Evolutionary conservation across 1,140 invertebrate genomes (phyloP).

Genomic region (Heliothis subflexa): DNA sequence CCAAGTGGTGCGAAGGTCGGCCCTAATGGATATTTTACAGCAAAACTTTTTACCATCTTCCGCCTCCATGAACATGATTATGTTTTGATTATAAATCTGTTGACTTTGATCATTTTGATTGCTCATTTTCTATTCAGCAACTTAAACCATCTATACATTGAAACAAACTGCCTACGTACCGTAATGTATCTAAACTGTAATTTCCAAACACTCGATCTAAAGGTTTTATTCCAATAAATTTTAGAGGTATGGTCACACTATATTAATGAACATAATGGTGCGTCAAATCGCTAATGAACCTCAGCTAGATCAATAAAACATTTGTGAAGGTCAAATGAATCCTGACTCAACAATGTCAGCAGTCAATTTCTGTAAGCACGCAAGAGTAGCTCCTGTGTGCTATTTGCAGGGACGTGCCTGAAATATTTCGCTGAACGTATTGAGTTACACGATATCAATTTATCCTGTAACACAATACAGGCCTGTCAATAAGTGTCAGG

Average conservation of each 20-base stretch:
- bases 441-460: not conserved
- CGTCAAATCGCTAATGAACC: constrained; percentile 37
- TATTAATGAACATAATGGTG: constrained; percentile 3
- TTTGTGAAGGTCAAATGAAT: constrained; percentile 32
- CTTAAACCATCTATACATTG: too few relatives aligned
- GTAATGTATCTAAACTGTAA: too few relatives aligned
- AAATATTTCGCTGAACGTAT: not conserved
- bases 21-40: constrained; percentile 49
- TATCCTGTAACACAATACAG: not conserved
- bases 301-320: constrained; percentile 42
- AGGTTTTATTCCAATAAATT: not conserved
- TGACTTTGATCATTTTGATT: not conserved
- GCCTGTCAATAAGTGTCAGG: too few relatives aligned
- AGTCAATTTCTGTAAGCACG: constrained; percentile 33
- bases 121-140: not conserved
- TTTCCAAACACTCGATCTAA: too few relatives aligned
- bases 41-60: constrained; percentile 38
- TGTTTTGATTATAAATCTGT: constrained; percentile 19
- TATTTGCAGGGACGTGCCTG: constrained; percentile 3
- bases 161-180: too few relatives aligned
- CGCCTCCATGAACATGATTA: constrained; percentile 42
- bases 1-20: constrained; percentile 36
- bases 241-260: not conserved
- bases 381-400: not conserved
- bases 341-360: constrained; percentile 33